Base-by-base conservation (phyloP, 2,113 vertebrate genomes). In the Calonectris borealis region DNA sequence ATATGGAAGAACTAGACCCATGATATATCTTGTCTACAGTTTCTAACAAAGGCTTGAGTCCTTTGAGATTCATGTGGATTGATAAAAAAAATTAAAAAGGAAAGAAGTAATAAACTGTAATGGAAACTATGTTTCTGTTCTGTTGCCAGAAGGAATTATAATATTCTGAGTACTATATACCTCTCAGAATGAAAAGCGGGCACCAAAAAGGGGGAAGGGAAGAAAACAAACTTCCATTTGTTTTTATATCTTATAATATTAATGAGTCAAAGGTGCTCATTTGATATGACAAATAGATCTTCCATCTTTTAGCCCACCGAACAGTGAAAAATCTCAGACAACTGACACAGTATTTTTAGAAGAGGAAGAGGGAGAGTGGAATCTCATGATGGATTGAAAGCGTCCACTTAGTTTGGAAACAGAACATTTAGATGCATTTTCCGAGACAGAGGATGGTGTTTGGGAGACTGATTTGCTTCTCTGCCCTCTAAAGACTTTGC, bases 21-120 rank as follows among this genome's bases (percentile, higher is more conserved):
- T 17, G 36, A 61, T 88, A 72, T 75, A 54, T 89, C 86, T 95
- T 86, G 70, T 77, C 81, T 96, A 83, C n/a, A 61, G 52, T 81
- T 90, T 91, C 60, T 94, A 85, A 84, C 69, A 92, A 86, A 94
- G 58, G 16, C 49, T 79, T 48, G 40, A 87, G 57, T 71, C 92
- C 64, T 65, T 82, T 58, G 86, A 62, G 89, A 83, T 88, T 95
- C 31, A 26, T 73, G 88, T 29, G 6, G 49, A 78, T 88, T 90
- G 88, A 93, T 86, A 86, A 84, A 94, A 96, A 91, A 91, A 88
- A 36, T 19, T 31, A 40, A 92, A 93, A 93, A 42, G 26, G 25
- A 44, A 93, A 93, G 90, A 96, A 71, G 57, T 81, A 97, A 96
- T 96, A 95, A 95, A 96, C 79, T 64, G 34, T 88, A 96, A 97